A percentile compares a stretch with the other conserved stretches of the same genome.
Conservation (phyloP, 2,113 vertebrate genomes). For the Dicaeum eximium region DNA sequence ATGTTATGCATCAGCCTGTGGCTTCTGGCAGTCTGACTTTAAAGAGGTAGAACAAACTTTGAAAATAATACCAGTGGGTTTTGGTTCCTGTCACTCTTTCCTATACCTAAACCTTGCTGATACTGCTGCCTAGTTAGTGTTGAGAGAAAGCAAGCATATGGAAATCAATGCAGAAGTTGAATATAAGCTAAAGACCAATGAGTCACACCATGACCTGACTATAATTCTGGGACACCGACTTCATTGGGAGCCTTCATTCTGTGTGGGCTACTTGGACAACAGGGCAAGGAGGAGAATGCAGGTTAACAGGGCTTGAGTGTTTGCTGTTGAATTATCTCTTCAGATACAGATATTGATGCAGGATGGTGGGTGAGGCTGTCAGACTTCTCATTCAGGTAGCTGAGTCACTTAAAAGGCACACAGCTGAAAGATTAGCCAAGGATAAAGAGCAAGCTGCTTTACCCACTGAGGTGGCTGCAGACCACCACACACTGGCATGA, state of each 20-base stretch:
- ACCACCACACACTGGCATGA: rapidly evolving
- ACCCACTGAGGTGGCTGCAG: neutral
- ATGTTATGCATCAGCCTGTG: neutral
- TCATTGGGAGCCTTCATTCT: neutral
- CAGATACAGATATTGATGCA: neutral
- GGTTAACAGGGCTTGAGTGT: neutral
- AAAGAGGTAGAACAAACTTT: neutral
- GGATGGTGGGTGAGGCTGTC: neutral
- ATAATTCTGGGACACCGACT: neutral
- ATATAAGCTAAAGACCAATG: neutral
- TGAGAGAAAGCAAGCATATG: neutral
- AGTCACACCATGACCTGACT: neutral
- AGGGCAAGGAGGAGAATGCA: neutral
- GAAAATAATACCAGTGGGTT: neutral
- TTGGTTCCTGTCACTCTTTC: neutral
- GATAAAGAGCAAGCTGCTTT: neutral
- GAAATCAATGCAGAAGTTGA: neutral
- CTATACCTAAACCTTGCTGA: neutral
- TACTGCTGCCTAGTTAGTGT: neutral
- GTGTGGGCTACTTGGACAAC: neutral
- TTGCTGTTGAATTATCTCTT: neutral
- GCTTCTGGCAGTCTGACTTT: slow-evolving; percentile 28
- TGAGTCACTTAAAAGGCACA: neutral
- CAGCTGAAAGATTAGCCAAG: neutral
- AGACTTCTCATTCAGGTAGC: neutral